phyloP scores from a whole-genome alignment of 2,888 invertebrate genomes.

The Ophraella communa region DNA sequence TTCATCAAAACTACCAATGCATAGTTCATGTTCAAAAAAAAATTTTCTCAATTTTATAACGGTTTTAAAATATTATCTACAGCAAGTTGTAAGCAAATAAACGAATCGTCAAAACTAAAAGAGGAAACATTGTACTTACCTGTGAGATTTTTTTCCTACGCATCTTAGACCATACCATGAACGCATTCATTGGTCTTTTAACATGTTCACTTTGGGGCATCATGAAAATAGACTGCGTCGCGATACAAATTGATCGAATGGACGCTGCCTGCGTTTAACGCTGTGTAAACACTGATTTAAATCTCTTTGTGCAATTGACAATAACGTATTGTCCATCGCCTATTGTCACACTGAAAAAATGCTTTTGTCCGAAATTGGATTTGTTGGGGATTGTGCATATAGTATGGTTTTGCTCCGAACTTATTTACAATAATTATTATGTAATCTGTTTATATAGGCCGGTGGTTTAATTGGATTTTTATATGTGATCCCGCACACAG shows the following conservation, averaged over 20 bases:
- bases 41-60: too few relatives aligned
- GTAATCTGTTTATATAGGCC: constrained; percentile 21
- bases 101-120: neutral
- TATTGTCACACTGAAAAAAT: constrained; percentile 51
- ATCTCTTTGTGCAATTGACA: constrained; percentile 56
- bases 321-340: constrained; percentile 52
- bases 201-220: constrained; percentile 41
- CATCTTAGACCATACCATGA: constrained; percentile 85
- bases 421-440: constrained; percentile 29
- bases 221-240: constrained; percentile 37
- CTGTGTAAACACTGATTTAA: constrained; percentile 59
- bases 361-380: constrained; percentile 47
- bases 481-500: too few relatives aligned
- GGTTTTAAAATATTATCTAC: too few relatives aligned
- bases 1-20: too few relatives aligned
- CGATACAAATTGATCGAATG: constrained; percentile 42
- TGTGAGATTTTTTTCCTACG: constrained; percentile 81
- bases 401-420: constrained; percentile 28
- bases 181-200: constrained; percentile 93
- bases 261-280: constrained; percentile 53
- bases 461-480: constrained; percentile 4
- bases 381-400: constrained; percentile 39
- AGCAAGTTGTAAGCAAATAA: neutral
- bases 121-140: constrained; percentile 10
- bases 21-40: too few relatives aligned